Conservation (phyloP, 2,888 invertebrate genomes). For the Spilarctia lutea region DNA sequence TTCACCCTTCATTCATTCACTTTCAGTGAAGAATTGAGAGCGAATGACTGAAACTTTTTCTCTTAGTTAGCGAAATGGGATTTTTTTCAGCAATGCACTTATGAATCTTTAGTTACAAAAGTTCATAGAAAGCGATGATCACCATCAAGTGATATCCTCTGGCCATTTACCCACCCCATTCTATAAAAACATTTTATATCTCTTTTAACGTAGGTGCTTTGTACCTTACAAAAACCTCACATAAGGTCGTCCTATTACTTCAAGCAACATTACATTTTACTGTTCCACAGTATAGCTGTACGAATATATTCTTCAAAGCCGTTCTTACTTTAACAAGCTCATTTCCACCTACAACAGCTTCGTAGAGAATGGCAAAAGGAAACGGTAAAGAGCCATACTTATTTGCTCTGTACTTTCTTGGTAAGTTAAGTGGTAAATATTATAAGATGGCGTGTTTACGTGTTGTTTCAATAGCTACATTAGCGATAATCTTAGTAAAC, state of each 20-base stretch:
- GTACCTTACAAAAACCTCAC: not conserved
- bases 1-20: too few species aligned
- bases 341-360: not conserved
- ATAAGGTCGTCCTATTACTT: not conserved
- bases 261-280: conserved; percentile 20
- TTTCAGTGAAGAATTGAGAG: too few species aligned
- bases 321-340: conserved; percentile 6
- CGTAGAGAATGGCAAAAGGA: not conserved
- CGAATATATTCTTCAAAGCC: not conserved
- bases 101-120: too few species aligned
- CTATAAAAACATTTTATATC: not conserved
- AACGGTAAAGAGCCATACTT: not conserved
- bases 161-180: too few species aligned
- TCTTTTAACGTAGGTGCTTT: not conserved
- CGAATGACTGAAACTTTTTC: too few species aligned
- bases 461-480: not conserved
- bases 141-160: too few species aligned
- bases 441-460: not conserved
- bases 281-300: conserved; percentile 13
- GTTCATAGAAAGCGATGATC: too few species aligned
- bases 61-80: too few species aligned
- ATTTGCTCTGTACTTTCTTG: not conserved
- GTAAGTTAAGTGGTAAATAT: not conserved
- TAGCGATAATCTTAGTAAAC: not conserved
- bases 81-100: too few species aligned